Evolutionary conservation across 2,797 vertebrate genomes (phyloP).

Genomic region (Pteropus rufus): DNA sequence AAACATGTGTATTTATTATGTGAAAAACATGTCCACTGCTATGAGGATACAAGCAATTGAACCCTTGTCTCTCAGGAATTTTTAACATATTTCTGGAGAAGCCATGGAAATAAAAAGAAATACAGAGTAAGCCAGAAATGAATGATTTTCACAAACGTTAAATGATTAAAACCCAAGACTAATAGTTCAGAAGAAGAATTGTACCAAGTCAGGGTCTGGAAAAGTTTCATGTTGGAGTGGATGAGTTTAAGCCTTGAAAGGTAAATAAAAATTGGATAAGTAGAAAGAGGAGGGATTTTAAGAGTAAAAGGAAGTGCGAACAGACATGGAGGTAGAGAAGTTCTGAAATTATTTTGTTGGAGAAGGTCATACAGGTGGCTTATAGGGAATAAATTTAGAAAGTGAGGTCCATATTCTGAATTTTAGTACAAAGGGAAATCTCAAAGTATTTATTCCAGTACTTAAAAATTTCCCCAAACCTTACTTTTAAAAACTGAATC

Average conservation of each 20-base stretch:
- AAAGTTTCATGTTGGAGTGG: not conserved
- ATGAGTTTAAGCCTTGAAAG: not conserved
- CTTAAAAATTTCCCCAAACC: not conserved
- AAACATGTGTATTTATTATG: not conserved
- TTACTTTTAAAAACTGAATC: conserved; percentile 18
- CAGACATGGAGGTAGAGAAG: not conserved
- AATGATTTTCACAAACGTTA: conserved; percentile 6
- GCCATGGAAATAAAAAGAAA: not conserved
- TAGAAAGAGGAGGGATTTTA: not conserved
- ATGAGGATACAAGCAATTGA: not conserved
- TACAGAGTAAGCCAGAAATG: not conserved
- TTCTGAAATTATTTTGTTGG: not conserved
- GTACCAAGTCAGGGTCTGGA: not conserved
- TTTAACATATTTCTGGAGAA: conserved; percentile 8
- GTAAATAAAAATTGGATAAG: not conserved
- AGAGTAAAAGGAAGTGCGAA: not conserved
- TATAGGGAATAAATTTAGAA: not conserved
- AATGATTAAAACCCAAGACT: not conserved
- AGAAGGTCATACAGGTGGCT: not conserved
- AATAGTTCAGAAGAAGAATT: not conserved
- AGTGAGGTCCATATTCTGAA: not conserved
- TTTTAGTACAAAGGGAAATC: not conserved
- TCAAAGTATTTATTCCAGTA: not conserved
- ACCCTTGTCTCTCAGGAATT: not conserved
- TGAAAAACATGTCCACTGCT: not conserved